These are phyloP conservation scores for Caenorhabditis briggsae DNA, from an alignment of 1,140 invertebrate genomes.

Conservation along the genomic window DNA sequence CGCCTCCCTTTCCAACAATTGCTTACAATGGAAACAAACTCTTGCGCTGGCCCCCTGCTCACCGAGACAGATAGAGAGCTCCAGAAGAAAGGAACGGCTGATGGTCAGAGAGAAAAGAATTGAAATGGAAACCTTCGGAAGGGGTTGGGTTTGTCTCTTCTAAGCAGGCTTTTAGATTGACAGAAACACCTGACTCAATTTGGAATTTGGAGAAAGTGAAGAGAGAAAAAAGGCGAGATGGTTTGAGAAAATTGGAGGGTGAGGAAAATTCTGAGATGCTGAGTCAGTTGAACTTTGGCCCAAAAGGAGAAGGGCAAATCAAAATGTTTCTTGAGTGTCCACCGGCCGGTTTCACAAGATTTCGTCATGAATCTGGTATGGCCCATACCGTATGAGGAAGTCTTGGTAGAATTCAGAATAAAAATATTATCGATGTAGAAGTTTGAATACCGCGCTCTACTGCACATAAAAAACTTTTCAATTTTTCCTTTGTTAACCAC, in stretches of 20 bases:
- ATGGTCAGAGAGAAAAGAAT: neutral
- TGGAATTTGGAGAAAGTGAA: neutral
- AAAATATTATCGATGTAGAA: too few species aligned
- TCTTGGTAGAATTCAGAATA: too few species aligned
- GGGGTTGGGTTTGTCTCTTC: too few species aligned
- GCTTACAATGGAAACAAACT: constrained; percentile 52
- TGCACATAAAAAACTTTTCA: too few species aligned
- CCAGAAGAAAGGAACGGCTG: neutral
- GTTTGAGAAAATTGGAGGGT: neutral
- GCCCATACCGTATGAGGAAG: too few species aligned
- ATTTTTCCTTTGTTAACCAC: too few species aligned
- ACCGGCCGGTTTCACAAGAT: neutral
- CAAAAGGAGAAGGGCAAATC: neutral
- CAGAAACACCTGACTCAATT: constrained; percentile 5
- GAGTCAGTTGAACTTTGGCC: neutral
- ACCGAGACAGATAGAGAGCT: neutral
- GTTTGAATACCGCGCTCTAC: too few species aligned
- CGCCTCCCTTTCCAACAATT: neutral
- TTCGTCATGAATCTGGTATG: too few species aligned
- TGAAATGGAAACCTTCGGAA: constrained; percentile 47
- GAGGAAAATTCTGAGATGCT: neutral
- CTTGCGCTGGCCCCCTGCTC: neutral
- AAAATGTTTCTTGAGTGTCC: constrained; percentile 14
- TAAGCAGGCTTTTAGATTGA: constrained; percentile 38
- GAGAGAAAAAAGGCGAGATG: neutral